phyloP scores from a whole-genome alignment of 2,888 invertebrate species.

The Meiosimyza platycephala region DNA sequence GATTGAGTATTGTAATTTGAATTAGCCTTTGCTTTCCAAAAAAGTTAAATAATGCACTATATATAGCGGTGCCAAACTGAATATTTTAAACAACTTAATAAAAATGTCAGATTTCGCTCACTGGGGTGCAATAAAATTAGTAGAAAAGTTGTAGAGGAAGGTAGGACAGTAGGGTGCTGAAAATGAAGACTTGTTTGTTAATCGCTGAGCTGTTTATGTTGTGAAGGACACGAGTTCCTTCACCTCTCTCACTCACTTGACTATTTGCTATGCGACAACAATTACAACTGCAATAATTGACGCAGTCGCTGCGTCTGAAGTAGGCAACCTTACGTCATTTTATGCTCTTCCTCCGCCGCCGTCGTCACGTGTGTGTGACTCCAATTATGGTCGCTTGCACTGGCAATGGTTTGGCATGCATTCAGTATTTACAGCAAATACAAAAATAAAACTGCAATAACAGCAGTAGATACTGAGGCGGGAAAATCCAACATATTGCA shows the following conservation, averaged over 20 bases:
- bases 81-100: too few species aligned
- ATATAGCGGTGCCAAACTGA: too few species aligned
- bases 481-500: neutral
- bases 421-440: neutral
- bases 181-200: neutral
- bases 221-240: slow-evolving; percentile 43
- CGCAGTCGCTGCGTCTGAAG: neutral
- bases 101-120: too few species aligned
- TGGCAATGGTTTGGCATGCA: too few species aligned
- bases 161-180: too few species aligned
- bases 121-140: too few species aligned
- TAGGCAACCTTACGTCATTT: neutral
- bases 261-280: neutral
- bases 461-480: neutral
- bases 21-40: too few species aligned
- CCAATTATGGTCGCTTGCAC: too few species aligned
- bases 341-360: neutral
- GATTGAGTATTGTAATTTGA: too few species aligned
- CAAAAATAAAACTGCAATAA: neutral
- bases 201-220: slow-evolving; percentile 18
- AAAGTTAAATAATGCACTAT: too few species aligned
- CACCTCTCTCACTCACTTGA: slow-evolving; percentile 38
- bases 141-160: too few species aligned
- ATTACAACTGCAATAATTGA: slow-evolving; percentile 6
- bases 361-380: too few species aligned